phyloP scores from a whole-genome alignment of 2,797 vertebrate genomes.

The Amblyopsis hoosieri region DNA sequence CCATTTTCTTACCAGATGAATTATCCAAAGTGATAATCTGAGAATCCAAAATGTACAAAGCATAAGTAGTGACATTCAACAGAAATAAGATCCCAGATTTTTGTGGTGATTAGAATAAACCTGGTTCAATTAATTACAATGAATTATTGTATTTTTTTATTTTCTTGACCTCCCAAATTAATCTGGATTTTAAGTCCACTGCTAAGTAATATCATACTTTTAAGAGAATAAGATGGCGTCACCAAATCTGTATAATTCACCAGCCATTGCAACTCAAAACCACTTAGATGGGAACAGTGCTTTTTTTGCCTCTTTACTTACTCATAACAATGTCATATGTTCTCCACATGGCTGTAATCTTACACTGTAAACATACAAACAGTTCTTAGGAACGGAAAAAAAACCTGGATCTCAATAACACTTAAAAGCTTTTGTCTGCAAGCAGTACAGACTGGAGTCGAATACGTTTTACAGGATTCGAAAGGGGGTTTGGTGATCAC shows the following conservation, averaged over 20 bases:
- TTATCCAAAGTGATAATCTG: conserved; percentile 28
- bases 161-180: conserved; percentile 48
- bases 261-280: background rate
- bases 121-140: conserved; percentile 67
- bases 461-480: too few species aligned
- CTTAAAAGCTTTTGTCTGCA: too few species aligned
- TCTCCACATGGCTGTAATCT: too few species aligned
- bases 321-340: background rate
- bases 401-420: too few species aligned
- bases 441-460: too few species aligned
- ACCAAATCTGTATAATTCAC: background rate
- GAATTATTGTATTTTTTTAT: conserved; percentile 65
- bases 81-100: conserved; percentile 51
- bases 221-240: background rate
- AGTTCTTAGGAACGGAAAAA: too few species aligned
- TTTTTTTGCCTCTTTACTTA: background rate
- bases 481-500: too few species aligned
- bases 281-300: background rate
- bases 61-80: conserved; percentile 38
- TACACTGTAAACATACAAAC: too few species aligned
- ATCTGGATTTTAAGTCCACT: conserved; percentile 25
- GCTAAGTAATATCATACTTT: too few species aligned
- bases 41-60: conserved; percentile 15
- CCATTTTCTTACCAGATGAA: conserved; percentile 67
- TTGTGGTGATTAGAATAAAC: conserved; percentile 61